Evolutionary conservation across 2,113 vertebrate genomes (phyloP), one percentile per base, ranked within the genome.

Genomic region (Tinamus guttatus): DNA sequence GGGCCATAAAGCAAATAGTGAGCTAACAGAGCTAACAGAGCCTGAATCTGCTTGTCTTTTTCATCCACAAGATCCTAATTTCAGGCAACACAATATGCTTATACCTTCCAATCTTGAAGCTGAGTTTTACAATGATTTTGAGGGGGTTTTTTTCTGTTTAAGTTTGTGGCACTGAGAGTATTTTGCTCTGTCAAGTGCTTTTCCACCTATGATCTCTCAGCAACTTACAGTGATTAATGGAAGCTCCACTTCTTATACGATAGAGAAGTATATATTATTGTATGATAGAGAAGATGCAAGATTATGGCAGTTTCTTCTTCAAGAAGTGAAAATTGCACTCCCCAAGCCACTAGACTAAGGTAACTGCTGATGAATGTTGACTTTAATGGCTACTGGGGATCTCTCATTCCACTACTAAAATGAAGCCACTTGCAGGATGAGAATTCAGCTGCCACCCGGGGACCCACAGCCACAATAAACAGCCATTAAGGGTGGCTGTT

Each of bases 261-360:
- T 47, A 90, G 40, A 84, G 38, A 5, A 96, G 52, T 65, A 76
- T 65, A 76, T 41, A 54, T 38, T 78, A 68, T 85, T 9, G 1
- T 32, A 47, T 87, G 90, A 84, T 47, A 88, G 40, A 81, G 38
- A 5, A 96, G 88, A 79, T 65, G 67, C 19, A 69, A 43, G 19
- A 93, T 86, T 93, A 79, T 65, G 84, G 88, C 77, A 92, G 81
- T 82, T 95, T 84, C 67, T 94, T 69, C 88, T 95, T 95, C 77
- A 79, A 92, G 40, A 96, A 93, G 92, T 94, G 63, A 95, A 96
- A 97, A 95, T 86, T 95, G 28, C 74, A 76, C 86, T 89, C 85
- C 86, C 74, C 71, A 62, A 94, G 51, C 62, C 67, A 85, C 93
- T 90, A 81, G 92, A 93, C 81, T 89, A 89, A 89, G 94, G 67